Percentiles rank a stretch among this genome's conserved stretches.
Evolutionary conservation across 2,797 vertebrate genomes (phyloP).

Genomic region (Pachyuromys duprasi): DNA sequence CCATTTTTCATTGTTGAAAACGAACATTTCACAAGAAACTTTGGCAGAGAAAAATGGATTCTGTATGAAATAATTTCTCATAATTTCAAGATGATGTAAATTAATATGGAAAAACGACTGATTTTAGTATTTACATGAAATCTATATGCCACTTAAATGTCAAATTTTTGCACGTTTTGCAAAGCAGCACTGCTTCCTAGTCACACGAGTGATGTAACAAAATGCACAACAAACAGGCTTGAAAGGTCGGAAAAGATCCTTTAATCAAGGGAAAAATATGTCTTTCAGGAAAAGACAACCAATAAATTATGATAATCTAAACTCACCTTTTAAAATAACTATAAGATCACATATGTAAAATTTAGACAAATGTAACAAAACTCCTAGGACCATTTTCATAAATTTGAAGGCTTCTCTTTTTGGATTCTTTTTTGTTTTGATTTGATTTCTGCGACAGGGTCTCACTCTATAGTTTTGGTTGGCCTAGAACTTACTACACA

Average conservation of each 20-base stretch:
- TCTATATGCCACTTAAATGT: slow-evolving; percentile 56
- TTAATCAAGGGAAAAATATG: slow-evolving; percentile 35
- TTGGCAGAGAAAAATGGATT: slow-evolving; percentile 60
- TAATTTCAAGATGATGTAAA: slow-evolving; percentile 63
- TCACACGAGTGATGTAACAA: background rate
- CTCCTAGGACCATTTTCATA: background rate
- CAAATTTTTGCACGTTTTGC: slow-evolving; percentile 45
- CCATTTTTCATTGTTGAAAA: slow-evolving; percentile 38
- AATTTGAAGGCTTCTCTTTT: background rate
- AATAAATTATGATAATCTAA: slow-evolving; percentile 33
- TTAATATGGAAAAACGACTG: slow-evolving; percentile 68
- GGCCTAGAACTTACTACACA: background rate
- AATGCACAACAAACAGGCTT: background rate
- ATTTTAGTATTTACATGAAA: slow-evolving; percentile 69
- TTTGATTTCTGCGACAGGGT: background rate
- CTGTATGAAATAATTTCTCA: slow-evolving; percentile 65
- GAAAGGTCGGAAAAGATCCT: slow-evolving; percentile 39
- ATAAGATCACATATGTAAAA: background rate
- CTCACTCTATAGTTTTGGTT: background rate
- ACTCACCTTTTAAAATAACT: slow-evolving; percentile 34
- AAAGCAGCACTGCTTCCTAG: slow-evolving; percentile 41
- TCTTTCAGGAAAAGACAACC: background rate
- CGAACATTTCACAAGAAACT: slow-evolving; percentile 63
- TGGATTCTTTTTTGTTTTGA: background rate
- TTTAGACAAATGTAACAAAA: background rate